A percentile compares a stretch with the other conserved stretches of the same genome.
These are phyloP conservation scores for Pasiphila rectangulata DNA, from an alignment of 2,888 invertebrate species.

Conservation along the genomic window DNA sequence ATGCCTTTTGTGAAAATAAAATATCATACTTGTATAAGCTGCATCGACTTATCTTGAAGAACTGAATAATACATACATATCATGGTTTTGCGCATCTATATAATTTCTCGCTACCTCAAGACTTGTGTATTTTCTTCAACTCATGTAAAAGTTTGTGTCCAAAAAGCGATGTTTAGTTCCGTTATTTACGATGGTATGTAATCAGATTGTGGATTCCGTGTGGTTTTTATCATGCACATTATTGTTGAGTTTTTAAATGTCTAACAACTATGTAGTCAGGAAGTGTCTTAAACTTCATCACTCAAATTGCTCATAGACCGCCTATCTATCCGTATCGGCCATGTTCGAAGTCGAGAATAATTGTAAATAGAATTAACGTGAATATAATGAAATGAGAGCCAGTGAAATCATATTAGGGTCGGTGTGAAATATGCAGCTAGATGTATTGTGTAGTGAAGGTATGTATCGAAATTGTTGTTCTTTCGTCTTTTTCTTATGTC, in stretches of 20 bases:
- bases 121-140: too few species aligned
- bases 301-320: conserved; percentile 29
- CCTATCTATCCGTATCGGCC: conserved; percentile 23
- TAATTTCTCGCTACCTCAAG: background rate
- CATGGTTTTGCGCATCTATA: background rate
- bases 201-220: background rate
- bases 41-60: background rate
- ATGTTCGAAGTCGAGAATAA: conserved; percentile 16
- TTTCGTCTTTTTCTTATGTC: conserved; percentile 12
- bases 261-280: background rate
- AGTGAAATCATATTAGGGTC: conserved; percentile 9
- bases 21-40: background rate
- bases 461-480: conserved; percentile 15
- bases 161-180: too few species aligned
- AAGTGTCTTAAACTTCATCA: conserved; percentile 6
- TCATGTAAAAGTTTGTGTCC: too few species aligned
- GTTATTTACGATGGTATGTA: background rate
- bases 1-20: too few species aligned
- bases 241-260: conserved; percentile 11
- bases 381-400: conserved; percentile 1
- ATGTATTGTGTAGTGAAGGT: conserved; percentile 5
- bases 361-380: background rate
- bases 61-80: background rate
- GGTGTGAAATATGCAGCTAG: conserved; percentile 10
- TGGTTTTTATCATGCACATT: background rate